Evolutionary conservation across 2,797 vertebrate species (phyloP), one percentile per base, ranked within the genome.

Genomic region (Emys orbicularis): DNA sequence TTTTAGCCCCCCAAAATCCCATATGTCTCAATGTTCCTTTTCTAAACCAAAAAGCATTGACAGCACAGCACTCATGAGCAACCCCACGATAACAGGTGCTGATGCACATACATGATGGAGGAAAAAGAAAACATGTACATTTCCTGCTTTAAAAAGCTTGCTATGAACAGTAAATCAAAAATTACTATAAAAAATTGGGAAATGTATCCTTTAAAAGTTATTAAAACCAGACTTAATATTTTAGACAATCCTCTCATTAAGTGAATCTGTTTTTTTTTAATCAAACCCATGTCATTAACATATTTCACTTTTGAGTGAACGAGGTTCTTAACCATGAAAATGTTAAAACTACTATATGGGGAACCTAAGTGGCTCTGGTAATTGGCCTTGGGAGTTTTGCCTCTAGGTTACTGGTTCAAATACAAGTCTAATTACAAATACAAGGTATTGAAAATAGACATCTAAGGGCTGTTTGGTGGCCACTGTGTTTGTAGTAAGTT

Each of bases 371-470:
- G 34, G 34, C 61, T 65, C 25, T 34, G 77, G 50, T 72, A 94
- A 89, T 85, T 49, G 79, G 4, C 54, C 91, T 81, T 88, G 68
- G 83, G 94, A 92, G 92, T 82, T 29, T 6, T 90, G 83, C 41
- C 57, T 82, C 92, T 82, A 79, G 37, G 79, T 49, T 89, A 90
- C 57, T 86, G 87, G 68, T 47, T 93, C 76, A 90, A 88, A 93
- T 9, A 29, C 0, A 16, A 57, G 44, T 44, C 44, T 44, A 44
- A 44, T 44, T 44, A 44, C 76, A 90, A 88, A 93, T 9, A 29
- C 0, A 16, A 57, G 0, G 0, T 50, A 57, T 79, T 90, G 53
- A 88, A 85, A 96, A 95, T 29, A 0, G 68, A 74, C 23, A 74
- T 27, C n/a, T 37, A 5, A 41, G 37, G 89, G 80, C 82, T 92